Conservation (phyloP, 2,888 invertebrate genomes). For the Andrena marginata region DNA sequence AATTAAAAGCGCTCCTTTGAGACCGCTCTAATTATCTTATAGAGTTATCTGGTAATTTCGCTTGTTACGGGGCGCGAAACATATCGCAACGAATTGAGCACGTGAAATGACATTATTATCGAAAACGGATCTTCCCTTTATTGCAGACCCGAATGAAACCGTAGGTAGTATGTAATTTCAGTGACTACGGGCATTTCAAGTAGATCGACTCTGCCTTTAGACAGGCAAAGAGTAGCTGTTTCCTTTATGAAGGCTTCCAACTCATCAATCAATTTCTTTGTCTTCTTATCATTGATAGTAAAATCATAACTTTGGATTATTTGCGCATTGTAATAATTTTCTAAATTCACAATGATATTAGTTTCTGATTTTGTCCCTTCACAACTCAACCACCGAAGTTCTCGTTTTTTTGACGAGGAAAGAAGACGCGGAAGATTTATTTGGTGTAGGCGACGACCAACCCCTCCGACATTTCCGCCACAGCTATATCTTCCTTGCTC, state of each 20-base stretch:
- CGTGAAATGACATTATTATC: constrained; percentile 10
- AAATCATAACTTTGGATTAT: no score
- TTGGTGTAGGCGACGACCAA: constrained; percentile 9
- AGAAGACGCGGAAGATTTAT: neutral
- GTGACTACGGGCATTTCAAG: neutral
- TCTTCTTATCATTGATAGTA: no score
- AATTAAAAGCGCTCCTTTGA: constrained; percentile 56
- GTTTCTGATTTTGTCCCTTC: no score
- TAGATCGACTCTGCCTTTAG: neutral
- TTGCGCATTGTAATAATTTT: no score
- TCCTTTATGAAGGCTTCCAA: neutral
- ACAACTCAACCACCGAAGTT: neutral
- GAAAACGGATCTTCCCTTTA: neutral
- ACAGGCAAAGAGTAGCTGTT: no score
- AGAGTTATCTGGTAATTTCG: constrained; percentile 41
- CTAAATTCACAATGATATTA: no score
- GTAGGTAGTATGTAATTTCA: no score
- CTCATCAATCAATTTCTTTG: no score
- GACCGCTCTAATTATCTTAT: constrained; percentile 50
- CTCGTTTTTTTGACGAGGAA: neutral
- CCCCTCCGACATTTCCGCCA: constrained; percentile 50
- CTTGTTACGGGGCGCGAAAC: constrained; percentile 21
- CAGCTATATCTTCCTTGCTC: constrained; percentile 36
- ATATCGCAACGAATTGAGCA: constrained; percentile 31
- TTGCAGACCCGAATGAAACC: neutral